Percentiles rank a stretch among this genome's conserved stretches.
These are phyloP conservation scores for Gymnosoma rotundatum DNA, from an alignment of 2,888 invertebrate species.

Conservation along the genomic window DNA sequence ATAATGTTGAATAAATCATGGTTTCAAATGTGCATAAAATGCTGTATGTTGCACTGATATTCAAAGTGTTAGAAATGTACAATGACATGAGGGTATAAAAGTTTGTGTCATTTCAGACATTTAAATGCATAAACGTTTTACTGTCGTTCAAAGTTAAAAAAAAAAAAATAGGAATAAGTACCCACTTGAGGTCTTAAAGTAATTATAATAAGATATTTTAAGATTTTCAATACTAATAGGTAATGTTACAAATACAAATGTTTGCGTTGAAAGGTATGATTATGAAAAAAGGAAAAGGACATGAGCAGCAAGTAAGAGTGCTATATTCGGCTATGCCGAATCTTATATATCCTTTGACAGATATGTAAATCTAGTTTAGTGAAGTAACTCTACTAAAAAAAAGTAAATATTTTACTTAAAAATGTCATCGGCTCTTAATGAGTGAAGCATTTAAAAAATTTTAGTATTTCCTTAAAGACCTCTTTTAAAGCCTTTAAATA, in stretches of 20 bases:
- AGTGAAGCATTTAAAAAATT: too few species aligned
- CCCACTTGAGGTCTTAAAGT: not conserved
- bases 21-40: slow-evolving; percentile 18
- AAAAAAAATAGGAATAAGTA: not conserved
- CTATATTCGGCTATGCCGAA: too few species aligned
- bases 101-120: slow-evolving; percentile 1
- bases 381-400: too few species aligned
- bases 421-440: too few species aligned
- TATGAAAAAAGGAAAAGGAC: too few species aligned
- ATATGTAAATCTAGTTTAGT: too few species aligned
- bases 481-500: too few species aligned
- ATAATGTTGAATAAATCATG: slow-evolving; percentile 51
- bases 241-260: not conserved
- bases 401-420: too few species aligned
- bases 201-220: slow-evolving; percentile 2
- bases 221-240: slow-evolving; percentile 1
- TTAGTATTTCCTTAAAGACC: too few species aligned
- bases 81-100: not conserved
- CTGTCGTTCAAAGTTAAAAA: not conserved
- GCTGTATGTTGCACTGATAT: not conserved
- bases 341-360: too few species aligned
- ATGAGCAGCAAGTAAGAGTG: too few species aligned
- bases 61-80: slow-evolving; percentile 1
- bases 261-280: not conserved
- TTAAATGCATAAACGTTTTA: slow-evolving; percentile 28